Evolutionary conservation across 2,113 vertebrate genomes (phyloP).

Genomic region (Tauraco erythrolophus): DNA sequence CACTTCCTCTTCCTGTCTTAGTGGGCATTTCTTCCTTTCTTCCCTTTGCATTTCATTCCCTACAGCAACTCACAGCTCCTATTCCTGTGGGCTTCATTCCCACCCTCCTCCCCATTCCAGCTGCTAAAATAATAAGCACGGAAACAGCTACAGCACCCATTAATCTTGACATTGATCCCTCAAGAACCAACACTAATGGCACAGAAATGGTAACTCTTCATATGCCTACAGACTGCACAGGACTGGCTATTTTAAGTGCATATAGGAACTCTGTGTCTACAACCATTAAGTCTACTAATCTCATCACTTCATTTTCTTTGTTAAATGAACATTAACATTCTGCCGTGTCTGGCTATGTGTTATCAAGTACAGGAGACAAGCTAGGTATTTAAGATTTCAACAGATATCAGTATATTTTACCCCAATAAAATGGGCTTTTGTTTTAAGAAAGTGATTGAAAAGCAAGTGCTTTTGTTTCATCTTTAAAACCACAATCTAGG

Average conservation of each 20-base stretch:
- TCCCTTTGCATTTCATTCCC: background rate
- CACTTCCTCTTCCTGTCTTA: background rate
- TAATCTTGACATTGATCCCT: background rate
- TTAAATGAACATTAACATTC: background rate
- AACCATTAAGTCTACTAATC: background rate
- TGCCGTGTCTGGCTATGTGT: background rate
- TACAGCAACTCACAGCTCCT: background rate
- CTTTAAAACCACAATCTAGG: background rate
- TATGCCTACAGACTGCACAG: background rate
- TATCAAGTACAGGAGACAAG: background rate
- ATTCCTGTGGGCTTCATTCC: background rate
- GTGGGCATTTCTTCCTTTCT: background rate
- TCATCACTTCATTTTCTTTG: background rate
- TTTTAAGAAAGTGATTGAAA: background rate
- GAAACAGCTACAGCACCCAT: background rate
- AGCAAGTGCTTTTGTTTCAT: background rate
- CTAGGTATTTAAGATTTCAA: background rate
- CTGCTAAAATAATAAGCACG: background rate
- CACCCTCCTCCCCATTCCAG: background rate
- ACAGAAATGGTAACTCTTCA: background rate
- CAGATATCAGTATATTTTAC: background rate
- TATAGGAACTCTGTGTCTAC: background rate
- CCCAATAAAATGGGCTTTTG: background rate
- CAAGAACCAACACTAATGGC: background rate
- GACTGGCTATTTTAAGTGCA: background rate